Base-by-base conservation (phyloP, 2,113 vertebrate species). In the Vicugna pacos region DNA sequence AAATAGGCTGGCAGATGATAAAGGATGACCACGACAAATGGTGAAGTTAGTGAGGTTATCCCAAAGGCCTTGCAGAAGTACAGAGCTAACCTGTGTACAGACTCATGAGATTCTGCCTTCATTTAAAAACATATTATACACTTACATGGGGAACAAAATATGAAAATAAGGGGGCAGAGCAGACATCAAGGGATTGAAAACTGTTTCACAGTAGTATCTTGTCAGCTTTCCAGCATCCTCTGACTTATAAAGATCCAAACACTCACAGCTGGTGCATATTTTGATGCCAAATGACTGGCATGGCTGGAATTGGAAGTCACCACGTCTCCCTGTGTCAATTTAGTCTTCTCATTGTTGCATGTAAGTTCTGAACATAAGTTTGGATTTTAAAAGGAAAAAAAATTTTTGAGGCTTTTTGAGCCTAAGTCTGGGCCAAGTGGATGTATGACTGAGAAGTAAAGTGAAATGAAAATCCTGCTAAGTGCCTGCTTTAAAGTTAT, bases 161-260 rank as follows among this genome's bases (percentile, higher is more conserved):
- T 96, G 95, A 97, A 97, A 98, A 98, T 98, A 94, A 97, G 86
- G 95, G 95, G 94, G 95, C 94, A 97, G 58, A 96, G 86, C 77
- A 46, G 73, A 98, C 94, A 98, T 95, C 96, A 98, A 97, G 77
- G 92, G 48, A 89, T 96, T 88, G 97, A 95, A 96, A 98, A 97
- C 92, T 97, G 97, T 98, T 98, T 98, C 97, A 98, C 96, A 98
- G 96, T 94, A 98, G 93, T 97, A 91, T 97, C 97, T 98, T 98
- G 96, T 98, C 96, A 98, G 96, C 93, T 98, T 98, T 97, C 97
- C 96, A 98, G 96, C 82, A 97, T 92, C 73, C 85, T 94, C 97
- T 98, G 98, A 98, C 98, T 98, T 98, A 98, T 97, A 96, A 81
- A 97, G 97, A 98, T 98, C 98, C 97, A 98, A 98, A 98, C 93